Evolutionary conservation across 37 sponge, comb jelly and placozoan species (phyloP).

Genomic region (Cladorhizidae sp.): DNA sequence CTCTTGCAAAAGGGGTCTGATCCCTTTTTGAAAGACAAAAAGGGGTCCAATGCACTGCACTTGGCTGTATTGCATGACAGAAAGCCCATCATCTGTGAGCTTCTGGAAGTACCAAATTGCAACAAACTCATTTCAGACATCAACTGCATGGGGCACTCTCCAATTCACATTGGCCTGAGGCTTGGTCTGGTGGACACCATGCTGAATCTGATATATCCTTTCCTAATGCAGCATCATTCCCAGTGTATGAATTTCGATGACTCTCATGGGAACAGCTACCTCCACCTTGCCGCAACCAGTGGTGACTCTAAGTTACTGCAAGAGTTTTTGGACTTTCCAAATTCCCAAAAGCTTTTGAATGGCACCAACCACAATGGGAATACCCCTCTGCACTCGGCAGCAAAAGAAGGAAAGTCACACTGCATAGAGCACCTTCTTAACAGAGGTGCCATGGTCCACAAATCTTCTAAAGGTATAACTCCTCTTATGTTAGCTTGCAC

Average conservation of each 20-base stretch:
- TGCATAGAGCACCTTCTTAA: slow-evolving; percentile 74
- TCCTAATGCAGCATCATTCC: background rate
- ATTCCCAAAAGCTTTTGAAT: slow-evolving; percentile 51
- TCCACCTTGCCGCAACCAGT: slow-evolving; percentile 66
- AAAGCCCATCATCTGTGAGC: slow-evolving; percentile 17
- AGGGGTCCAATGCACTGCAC: slow-evolving; percentile 54
- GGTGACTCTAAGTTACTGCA: slow-evolving; percentile 48
- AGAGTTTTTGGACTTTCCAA: slow-evolving; percentile 23
- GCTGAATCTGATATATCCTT: background rate
- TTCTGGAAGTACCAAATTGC: slow-evolving; percentile 24
- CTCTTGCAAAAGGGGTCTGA: slow-evolving; percentile 50
- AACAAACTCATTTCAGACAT: slow-evolving; percentile 21
- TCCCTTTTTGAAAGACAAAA: slow-evolving; percentile 17
- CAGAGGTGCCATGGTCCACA: slow-evolving; percentile 80
- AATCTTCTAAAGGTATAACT: slow-evolving; percentile 50
- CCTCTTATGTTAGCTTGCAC: slow-evolving; percentile 65
- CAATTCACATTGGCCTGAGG: slow-evolving; percentile 45
- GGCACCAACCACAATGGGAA: slow-evolving; percentile 46
- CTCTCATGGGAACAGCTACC: slow-evolving; percentile 45
- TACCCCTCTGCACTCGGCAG: slow-evolving; percentile 84
- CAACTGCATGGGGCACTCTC: slow-evolving; percentile 24
- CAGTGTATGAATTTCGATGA: slow-evolving; percentile 30
- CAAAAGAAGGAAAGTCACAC: slow-evolving; percentile 41
- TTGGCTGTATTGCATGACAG: slow-evolving; percentile 37
- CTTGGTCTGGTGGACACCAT: slow-evolving; percentile 17